Base-by-base conservation (phyloP, 2,797 vertebrate genomes). In the Cirrhinus mrigala region DNA sequence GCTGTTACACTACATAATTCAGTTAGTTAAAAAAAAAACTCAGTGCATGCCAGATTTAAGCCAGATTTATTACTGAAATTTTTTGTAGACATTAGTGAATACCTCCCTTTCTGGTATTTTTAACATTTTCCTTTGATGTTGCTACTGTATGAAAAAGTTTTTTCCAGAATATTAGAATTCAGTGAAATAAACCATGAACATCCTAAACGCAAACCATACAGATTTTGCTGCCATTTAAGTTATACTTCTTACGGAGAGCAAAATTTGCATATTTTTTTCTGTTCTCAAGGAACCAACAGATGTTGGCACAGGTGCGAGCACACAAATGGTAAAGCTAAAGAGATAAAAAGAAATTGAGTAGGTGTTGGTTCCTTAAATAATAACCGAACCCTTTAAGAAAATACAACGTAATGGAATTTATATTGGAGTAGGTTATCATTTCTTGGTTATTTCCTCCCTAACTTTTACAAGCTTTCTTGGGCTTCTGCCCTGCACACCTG, bases 381-480 rank as follows among this genome's bases (percentile, higher is more conserved):
- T 66, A 20, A 76, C 58, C 33, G n/a, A 58, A 4, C 20, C 52
- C 20, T 58, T 77, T 40, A 50, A 46, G 60, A 27, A 48, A 64
- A 46, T 27, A 44, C 4, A 8, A 48, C 24, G 40, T 5, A 79
- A 79, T 79, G n/a, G 8, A 18, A 79, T 62, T 79, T 62, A 44
- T 48, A 44, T 78, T 58, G 40, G 40, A 48, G 10, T 20, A 79
- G 5, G 62, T 64, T 56, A 3, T 62, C 15, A 62, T 44, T 24
- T 79, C 18, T 68, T 52, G 1, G 1, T 62, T 46, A 62, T 46
- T 18, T 60, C 16, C 44, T 24, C 8, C 66, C 22, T 81, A 12
- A 71, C 9, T 9, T 70, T 76, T 71, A 70, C 37, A 60, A 33
- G 50, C 64, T 78, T 46, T 6, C 9, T 70, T 84, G n/a, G 54